Conservation (phyloP, 2,797 vertebrate genomes). For the Gambelia wislizenii region DNA sequence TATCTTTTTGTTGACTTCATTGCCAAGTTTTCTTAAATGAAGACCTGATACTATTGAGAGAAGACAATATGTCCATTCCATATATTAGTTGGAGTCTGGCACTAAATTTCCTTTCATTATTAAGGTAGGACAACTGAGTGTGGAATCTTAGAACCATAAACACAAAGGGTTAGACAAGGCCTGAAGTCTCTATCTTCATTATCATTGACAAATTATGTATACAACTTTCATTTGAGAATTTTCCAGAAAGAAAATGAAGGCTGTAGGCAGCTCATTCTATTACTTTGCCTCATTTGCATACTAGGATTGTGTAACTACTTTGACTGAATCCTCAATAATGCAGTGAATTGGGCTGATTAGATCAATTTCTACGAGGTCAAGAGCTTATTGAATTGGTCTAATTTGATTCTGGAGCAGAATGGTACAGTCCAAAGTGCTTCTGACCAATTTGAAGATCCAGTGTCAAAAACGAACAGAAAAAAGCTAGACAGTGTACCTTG, state of each 20-base stretch:
- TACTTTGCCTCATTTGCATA: not conserved
- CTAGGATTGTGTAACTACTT: no score
- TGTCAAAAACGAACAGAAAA: no score
- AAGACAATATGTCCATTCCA: not conserved
- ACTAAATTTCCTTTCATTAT: not conserved
- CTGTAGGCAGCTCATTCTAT: not conserved
- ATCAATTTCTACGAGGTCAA: no score
- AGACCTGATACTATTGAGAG: not conserved
- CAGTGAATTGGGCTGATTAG: no score
- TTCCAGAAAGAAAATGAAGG: not conserved
- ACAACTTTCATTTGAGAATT: not conserved
- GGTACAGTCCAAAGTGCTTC: no score
- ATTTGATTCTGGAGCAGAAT: no score
- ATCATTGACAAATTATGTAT: not conserved
- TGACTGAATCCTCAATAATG: no score
- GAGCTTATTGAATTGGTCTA: no score
- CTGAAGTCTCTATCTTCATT: not conserved
- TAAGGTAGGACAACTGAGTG: not conserved
- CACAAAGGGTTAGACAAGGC: not conserved
- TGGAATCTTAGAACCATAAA: not conserved
- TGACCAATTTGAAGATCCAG: no score
- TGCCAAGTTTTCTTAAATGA: not conserved
- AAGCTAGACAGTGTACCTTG: no score
- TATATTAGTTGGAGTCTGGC: not conserved
- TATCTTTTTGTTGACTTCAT: not conserved